These are phyloP conservation scores for Meloidogyne floridensis DNA, from an alignment of 1,140 invertebrate genomes.

Conservation along the genomic window DNA sequence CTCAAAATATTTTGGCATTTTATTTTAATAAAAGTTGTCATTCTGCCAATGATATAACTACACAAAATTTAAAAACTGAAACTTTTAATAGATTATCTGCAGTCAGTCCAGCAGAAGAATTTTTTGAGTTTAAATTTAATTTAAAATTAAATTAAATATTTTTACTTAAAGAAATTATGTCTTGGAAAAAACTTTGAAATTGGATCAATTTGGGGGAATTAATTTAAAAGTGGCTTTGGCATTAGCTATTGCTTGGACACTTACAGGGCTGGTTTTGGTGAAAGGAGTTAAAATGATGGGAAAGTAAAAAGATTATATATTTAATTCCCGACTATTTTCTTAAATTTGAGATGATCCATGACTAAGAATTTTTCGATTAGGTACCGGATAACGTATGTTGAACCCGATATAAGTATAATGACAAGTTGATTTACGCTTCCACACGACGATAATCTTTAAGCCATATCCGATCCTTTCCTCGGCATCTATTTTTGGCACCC, in stretches of 20 bases:
- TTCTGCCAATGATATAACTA: slow-evolving; percentile 17
- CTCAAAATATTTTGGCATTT: slow-evolving; percentile 37
- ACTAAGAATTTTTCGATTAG: too few relatives aligned
- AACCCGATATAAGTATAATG: too few relatives aligned
- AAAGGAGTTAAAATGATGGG: slow-evolving; percentile 55
- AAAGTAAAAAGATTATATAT: too few relatives aligned
- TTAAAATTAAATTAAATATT: background rate
- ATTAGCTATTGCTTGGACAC: slow-evolving; percentile 43
- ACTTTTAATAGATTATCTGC: slow-evolving; percentile 29
- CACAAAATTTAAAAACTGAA: background rate
- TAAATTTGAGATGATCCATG: too few relatives aligned
- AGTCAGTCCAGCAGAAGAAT: slow-evolving; percentile 49
- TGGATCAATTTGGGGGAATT: slow-evolving; percentile 48
- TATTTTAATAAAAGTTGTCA: slow-evolving; percentile 44
- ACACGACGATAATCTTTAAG: too few relatives aligned
- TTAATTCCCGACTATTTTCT: too few relatives aligned
- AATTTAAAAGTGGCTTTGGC: slow-evolving; percentile 50
- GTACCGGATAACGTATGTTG: too few relatives aligned
- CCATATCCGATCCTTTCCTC: too few relatives aligned
- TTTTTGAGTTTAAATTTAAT: slow-evolving; percentile 41
- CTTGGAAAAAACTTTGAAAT: slow-evolving; percentile 45
- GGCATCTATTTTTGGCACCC: too few relatives aligned
- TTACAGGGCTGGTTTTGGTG: slow-evolving; percentile 45
- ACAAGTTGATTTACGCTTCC: too few relatives aligned
- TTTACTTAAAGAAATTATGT: slow-evolving; percentile 49